Evolutionary conservation across 2,113 vertebrate species (phyloP).

Genomic region (Oplegnathus fasciatus): DNA sequence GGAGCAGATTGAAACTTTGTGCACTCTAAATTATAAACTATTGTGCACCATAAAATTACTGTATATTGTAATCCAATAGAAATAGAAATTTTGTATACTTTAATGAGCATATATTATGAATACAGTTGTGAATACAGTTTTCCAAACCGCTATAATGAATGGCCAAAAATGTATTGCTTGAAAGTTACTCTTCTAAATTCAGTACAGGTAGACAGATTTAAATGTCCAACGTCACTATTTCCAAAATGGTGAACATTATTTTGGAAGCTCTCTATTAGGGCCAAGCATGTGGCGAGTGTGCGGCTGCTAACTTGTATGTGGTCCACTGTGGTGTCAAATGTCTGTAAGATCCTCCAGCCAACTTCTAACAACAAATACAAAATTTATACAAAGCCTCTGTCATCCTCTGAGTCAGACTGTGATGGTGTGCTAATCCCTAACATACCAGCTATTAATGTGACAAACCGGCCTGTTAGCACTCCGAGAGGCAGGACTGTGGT

Average conservation of each 20-base stretch:
- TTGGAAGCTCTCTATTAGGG: conserved; percentile 12
- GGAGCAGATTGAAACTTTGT: not conserved
- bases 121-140: no score
- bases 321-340: conserved; percentile 47
- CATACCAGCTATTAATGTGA: conserved; percentile 77
- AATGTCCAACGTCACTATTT: not conserved
- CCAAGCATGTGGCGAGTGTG: conserved; percentile 9
- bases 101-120: no score
- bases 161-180: not conserved
- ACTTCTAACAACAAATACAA: not conserved
- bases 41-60: no score
- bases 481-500: not conserved
- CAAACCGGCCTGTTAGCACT: conserved; percentile 67
- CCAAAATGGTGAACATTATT: conserved; percentile 23
- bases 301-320: conserved; percentile 9
- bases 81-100: no score
- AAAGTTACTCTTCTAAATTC: not conserved
- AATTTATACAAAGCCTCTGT: conserved; percentile 62
- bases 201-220: not conserved
- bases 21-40: no score
- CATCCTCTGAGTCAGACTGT: conserved; percentile 51
- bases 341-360: conserved; percentile 31
- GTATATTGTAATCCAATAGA: no score
- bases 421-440: conserved; percentile 77
- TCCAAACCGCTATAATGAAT: not conserved